These are phyloP conservation scores for Rhinophrynus dorsalis DNA, from an alignment of 2,797 vertebrate genomes.

Conservation along the genomic window DNA sequence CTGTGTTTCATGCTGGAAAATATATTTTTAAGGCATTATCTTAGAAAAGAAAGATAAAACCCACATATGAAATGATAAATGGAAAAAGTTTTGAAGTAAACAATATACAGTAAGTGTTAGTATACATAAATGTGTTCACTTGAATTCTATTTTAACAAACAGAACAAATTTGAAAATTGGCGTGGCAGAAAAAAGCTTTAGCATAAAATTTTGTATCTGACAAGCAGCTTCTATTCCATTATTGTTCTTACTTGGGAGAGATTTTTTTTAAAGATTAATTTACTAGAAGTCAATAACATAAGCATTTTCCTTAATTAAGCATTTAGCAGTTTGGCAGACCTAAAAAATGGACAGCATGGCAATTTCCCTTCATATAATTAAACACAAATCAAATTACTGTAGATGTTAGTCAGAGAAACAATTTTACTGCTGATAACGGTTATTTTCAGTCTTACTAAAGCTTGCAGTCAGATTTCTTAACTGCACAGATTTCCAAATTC, in stretches of 20 bases:
- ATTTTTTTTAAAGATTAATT: not conserved
- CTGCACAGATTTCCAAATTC: slow-evolving; percentile 42
- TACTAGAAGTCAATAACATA: slow-evolving; percentile 31
- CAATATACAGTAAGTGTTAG: too few species aligned
- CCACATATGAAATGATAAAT: too few species aligned
- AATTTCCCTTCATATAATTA: slow-evolving; percentile 48
- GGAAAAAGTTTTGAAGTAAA: too few species aligned
- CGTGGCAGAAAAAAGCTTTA: not conserved
- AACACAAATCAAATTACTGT: slow-evolving; percentile 45
- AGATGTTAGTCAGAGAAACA: slow-evolving; percentile 39
- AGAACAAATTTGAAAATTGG: not conserved
- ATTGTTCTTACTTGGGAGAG: not conserved
- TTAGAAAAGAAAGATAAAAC: too few species aligned
- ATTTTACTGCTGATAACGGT: slow-evolving; percentile 38
- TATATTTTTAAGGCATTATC: too few species aligned
- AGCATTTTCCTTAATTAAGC: slow-evolving; percentile 35
- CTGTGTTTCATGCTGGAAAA: too few species aligned
- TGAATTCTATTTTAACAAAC: too few species aligned
- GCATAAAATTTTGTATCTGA: not conserved
- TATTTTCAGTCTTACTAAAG: slow-evolving; percentile 47
- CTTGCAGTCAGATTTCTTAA: slow-evolving; percentile 47
- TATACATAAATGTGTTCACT: too few species aligned
- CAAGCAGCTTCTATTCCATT: not conserved
- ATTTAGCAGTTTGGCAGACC: slow-evolving; percentile 39
- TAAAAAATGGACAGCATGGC: slow-evolving; percentile 43